Percentiles rank a stretch among this genome's conserved stretches.
These are phyloP conservation scores for Buceros bicornis DNA, from an alignment of 2,797 vertebrate genomes.

Conservation along the genomic window DNA sequence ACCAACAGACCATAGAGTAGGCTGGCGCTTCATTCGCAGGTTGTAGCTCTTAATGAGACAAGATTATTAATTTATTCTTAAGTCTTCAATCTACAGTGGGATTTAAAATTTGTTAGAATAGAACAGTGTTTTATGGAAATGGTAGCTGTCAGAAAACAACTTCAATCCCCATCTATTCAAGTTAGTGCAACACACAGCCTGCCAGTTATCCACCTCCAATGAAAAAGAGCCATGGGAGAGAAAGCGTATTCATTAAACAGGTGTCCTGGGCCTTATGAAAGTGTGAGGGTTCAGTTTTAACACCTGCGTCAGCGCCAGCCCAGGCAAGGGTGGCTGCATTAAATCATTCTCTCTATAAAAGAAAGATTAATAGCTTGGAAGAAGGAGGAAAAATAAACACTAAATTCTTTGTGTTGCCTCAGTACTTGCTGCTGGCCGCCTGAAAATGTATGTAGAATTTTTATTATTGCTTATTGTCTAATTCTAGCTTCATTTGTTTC, in stretches of 20 bases:
- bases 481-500: background rate
- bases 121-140: background rate
- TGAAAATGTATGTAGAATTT: background rate
- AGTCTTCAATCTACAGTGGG: background rate
- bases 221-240: background rate
- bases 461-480: background rate
- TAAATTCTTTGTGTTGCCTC: background rate
- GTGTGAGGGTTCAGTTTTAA: background rate
- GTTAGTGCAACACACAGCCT: background rate
- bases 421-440: background rate
- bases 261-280: background rate
- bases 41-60: background rate
- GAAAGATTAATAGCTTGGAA: background rate
- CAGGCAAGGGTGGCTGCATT: background rate
- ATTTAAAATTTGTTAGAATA: background rate
- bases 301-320: background rate
- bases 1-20: background rate
- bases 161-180: background rate
- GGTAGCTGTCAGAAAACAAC: background rate
- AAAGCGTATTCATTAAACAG: background rate
- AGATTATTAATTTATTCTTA: background rate
- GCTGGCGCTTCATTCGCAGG: background rate
- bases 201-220: background rate
- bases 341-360: background rate
- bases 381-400: background rate